Percentiles rank a stretch among this genome's conserved stretches.
These are phyloP conservation scores for Dicrurus megarhynchus DNA, from an alignment of 2,113 vertebrate genomes.

Conservation along the genomic window DNA sequence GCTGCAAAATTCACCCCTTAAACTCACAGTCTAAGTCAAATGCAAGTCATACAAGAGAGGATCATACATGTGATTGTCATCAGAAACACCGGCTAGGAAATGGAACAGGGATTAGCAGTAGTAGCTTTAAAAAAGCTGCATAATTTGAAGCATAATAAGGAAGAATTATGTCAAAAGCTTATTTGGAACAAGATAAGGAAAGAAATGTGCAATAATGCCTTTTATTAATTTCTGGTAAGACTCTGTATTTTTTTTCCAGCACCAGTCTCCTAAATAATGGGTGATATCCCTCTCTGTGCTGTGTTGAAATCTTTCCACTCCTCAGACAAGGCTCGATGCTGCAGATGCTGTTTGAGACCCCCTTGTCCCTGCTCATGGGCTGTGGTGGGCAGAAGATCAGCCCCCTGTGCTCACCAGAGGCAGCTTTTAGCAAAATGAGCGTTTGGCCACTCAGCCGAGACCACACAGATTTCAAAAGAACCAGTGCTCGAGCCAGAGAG, in stretches of 20 bases:
- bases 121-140: neutral
- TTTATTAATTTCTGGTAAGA: neutral
- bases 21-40: neutral
- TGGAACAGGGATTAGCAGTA: neutral
- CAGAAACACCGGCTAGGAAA: neutral
- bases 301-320: neutral
- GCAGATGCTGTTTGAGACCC: neutral
- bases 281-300: neutral
- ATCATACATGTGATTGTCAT: neutral
- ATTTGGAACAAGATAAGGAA: neutral
- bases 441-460: neutral
- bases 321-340: neutral
- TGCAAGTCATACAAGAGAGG: neutral
- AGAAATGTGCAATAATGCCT: neutral
- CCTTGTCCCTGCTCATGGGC: neutral
- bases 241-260: neutral
- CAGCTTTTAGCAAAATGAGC: neutral
- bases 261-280: neutral
- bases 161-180: neutral
- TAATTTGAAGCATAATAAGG: neutral
- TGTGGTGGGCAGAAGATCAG: neutral
- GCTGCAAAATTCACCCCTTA: neutral
- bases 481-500: accelerated
- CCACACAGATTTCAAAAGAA: neutral
- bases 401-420: neutral